A percentile compares a stretch with the other conserved stretches of the same genome.
Evolutionary conservation across 1,140 invertebrate genomes (phyloP).

Genomic region (Babylonia areolata): DNA sequence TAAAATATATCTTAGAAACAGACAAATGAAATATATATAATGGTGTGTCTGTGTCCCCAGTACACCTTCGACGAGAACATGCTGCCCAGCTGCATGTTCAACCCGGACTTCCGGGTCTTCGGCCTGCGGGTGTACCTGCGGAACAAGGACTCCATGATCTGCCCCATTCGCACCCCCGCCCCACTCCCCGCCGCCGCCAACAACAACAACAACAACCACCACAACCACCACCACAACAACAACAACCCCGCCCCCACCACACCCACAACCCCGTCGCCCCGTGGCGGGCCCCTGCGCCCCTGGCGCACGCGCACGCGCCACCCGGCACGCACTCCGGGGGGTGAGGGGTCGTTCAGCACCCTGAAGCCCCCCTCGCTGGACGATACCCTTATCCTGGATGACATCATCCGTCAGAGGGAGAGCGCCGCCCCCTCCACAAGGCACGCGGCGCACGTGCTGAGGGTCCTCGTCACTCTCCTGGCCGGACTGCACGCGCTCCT

Average conservation of each 20-base stretch:
- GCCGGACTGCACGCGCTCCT: conserved; percentile 21
- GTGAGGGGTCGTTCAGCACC: conserved; percentile 8
- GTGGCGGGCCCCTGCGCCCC: background rate
- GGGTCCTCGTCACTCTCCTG: background rate
- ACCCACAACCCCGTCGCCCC: background rate
- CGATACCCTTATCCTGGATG: conserved; percentile 41
- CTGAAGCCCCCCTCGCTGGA: conserved; percentile 23
- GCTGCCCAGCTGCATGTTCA: conserved; percentile 65
- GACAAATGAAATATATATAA: too few relatives aligned
- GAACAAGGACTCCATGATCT: conserved; percentile 55
- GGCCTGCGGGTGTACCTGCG: conserved; percentile 63
- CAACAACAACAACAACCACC: conserved; percentile 24
- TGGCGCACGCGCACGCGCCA: background rate
- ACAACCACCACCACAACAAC: background rate
- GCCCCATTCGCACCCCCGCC: conserved; percentile 43
- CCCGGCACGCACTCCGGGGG: background rate
- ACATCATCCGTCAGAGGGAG: conserved; percentile 31
- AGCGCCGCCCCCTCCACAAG: background rate
- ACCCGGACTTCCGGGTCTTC: conserved; percentile 59
- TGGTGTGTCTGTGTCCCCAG: too few relatives aligned
- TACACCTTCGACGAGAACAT: conserved; percentile 58
- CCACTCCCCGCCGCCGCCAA: conserved; percentile 9
- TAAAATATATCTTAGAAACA: too few relatives aligned
- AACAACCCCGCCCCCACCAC: background rate
- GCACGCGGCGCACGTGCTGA: background rate